A percentile compares a stretch with the other conserved stretches of the same genome.
Conservation (phyloP, 2,797 vertebrate species). For the Platyrinchus mystaceus region DNA sequence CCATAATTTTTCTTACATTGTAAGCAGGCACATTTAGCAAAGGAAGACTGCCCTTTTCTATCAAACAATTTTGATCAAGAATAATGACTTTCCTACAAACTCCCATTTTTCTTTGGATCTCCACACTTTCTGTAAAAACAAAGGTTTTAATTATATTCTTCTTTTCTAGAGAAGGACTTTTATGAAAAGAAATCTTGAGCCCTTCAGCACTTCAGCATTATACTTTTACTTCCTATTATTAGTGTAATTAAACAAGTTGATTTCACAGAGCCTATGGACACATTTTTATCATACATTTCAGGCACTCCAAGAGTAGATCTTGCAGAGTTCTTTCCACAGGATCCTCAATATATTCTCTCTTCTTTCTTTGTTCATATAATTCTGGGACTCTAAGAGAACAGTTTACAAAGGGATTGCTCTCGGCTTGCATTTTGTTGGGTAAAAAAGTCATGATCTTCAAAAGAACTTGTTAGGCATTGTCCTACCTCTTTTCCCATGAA, state of each 20-base stretch:
- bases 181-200: conserved; percentile 30
- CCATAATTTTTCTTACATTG: neutral
- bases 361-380: neutral
- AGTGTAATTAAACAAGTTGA: conserved; percentile 41
- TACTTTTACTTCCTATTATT: neutral
- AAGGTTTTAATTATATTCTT: conserved; percentile 18
- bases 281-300: neutral
- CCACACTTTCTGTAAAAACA: conserved; percentile 12
- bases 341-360: neutral
- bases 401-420: neutral
- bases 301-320: neutral
- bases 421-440: neutral
- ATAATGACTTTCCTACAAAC: neutral
- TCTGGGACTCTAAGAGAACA: neutral
- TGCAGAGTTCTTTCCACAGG: neutral
- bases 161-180: conserved; percentile 26
- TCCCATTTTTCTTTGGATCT: neutral
- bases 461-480: neutral
- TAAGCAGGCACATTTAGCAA: neutral
- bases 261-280: conserved; percentile 31
- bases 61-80: neutral
- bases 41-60: neutral
- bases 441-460: neutral
- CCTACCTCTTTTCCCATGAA: neutral
- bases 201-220: conserved; percentile 9